Evolutionary conservation across 2,888 invertebrate genomes (phyloP).

Genomic region (Orthonevra nobilis): DNA sequence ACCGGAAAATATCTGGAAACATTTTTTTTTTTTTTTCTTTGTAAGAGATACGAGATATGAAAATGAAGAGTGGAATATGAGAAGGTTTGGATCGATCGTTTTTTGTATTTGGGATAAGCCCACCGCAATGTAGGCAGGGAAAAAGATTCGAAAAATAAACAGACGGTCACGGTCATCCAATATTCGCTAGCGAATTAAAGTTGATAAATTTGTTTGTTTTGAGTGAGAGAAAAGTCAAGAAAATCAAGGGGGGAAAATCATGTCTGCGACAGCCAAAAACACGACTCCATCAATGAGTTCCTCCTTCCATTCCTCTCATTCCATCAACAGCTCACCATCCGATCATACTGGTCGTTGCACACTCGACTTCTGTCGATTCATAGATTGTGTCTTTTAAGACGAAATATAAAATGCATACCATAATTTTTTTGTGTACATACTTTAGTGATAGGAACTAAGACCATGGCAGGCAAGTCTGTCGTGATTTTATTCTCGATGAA

Average conservation of each 20-base stretch:
- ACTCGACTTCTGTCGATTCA: slow-evolving; percentile 14
- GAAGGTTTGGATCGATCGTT: slow-evolving; percentile 26
- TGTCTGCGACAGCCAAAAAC: slow-evolving; percentile 4
- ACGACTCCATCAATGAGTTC: too few relatives aligned
- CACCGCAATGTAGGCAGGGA: slow-evolving; percentile 24
- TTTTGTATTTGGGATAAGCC: slow-evolving; percentile 64
- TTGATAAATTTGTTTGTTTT: slow-evolving; percentile 56
- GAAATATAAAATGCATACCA: not conserved
- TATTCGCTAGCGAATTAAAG: slow-evolving; percentile 56
- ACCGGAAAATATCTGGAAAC: slow-evolving; percentile 14
- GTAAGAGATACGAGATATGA: slow-evolving; percentile 5
- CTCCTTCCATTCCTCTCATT: too few relatives aligned
- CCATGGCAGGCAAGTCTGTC: too few relatives aligned
- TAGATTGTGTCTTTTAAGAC: slow-evolving; percentile 17
- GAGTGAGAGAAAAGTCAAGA: too few relatives aligned
- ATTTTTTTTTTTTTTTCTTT: too few relatives aligned
- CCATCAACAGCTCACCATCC: too few relatives aligned
- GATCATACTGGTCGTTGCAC: not conserved
- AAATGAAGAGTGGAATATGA: slow-evolving; percentile 21
- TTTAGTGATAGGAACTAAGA: too few relatives aligned
- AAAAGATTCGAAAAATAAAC: slow-evolving; percentile 47
- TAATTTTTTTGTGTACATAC: slow-evolving; percentile 37
- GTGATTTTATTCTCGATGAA: slow-evolving; percentile 67
- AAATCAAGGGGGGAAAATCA: slow-evolving; percentile 35
- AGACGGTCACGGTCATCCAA: slow-evolving; percentile 67